Percentiles rank a stretch among this genome's conserved stretches.
These are phyloP conservation scores for Paraplagusia blochii DNA, from an alignment of 2,113 vertebrate genomes.

Conservation along the genomic window DNA sequence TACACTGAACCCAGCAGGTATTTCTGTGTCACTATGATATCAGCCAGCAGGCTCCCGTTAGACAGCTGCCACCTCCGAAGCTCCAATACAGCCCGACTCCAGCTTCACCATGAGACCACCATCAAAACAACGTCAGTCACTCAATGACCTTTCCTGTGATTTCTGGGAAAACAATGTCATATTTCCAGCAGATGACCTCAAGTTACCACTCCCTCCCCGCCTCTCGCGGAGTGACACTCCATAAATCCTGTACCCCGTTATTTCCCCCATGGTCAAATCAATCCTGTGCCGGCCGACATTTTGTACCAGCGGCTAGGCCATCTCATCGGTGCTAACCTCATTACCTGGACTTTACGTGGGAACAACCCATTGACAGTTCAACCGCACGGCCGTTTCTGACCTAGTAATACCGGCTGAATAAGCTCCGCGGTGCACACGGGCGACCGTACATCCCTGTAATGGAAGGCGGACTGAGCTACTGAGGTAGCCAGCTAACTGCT, in stretches of 20 bases:
- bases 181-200: constrained; percentile 16
- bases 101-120: constrained; percentile 22
- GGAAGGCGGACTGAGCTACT: constrained; percentile 25
- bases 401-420: neutral
- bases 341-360: constrained; percentile 52
- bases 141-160: constrained; percentile 36
- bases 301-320: constrained; percentile 79
- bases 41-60: constrained; percentile 30
- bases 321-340: constrained; percentile 53
- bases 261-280: constrained; percentile 50
- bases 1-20: neutral
- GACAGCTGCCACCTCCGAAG: constrained; percentile 33
- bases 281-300: constrained; percentile 86
- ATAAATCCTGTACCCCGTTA: constrained; percentile 26
- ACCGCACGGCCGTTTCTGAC: constrained; percentile 15
- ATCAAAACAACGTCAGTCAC: constrained; percentile 46
- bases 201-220: neutral
- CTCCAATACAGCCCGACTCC: constrained; percentile 24
- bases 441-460: neutral
- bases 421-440: neutral
- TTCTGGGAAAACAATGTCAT: neutral
- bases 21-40: constrained; percentile 13
- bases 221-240: constrained; percentile 4
- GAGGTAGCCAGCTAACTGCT: constrained; percentile 35
- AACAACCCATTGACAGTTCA: constrained; percentile 56